Conservation (phyloP, 2,888 invertebrate species). For the Andrena camellia region DNA sequence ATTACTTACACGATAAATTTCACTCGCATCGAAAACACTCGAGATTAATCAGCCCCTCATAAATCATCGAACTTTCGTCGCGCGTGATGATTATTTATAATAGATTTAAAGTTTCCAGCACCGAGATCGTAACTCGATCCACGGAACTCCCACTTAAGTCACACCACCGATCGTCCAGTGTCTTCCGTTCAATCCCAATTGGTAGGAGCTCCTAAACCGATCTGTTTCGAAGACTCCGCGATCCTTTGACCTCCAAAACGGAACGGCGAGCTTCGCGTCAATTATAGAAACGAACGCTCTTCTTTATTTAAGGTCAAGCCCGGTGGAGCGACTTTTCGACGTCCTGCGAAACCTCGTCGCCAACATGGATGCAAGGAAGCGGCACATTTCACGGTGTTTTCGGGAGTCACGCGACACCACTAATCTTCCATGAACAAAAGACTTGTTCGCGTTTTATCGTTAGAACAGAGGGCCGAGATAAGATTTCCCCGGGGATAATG, state of each 20-base stretch:
- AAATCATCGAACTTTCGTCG: neutral
- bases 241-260: too few relatives aligned
- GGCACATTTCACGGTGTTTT: slow-evolving; percentile 53
- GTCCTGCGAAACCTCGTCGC: slow-evolving; percentile 76
- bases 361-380: slow-evolving; percentile 49
- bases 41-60: neutral
- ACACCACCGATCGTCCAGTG: too few relatives aligned
- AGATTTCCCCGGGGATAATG: neutral
- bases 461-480: slow-evolving; percentile 15
- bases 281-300: neutral
- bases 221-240: too few relatives aligned
- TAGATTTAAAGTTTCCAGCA: neutral
- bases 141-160: too few relatives aligned
- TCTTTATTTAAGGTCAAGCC: slow-evolving; percentile 70
- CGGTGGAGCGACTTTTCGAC: slow-evolving; percentile 74
- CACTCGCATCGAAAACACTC: neutral
- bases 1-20: slow-evolving; percentile 1
- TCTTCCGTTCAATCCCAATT: too few relatives aligned
- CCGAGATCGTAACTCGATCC: neutral
- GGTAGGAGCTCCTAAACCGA: too few relatives aligned
- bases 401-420: neutral
- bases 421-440: neutral
- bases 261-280: too few relatives aligned
- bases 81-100: neutral
- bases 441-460: slow-evolving; percentile 5